Evolutionary conservation across 2,888 invertebrate species (phyloP).

Genomic region (Drosophila neonasuta): DNA sequence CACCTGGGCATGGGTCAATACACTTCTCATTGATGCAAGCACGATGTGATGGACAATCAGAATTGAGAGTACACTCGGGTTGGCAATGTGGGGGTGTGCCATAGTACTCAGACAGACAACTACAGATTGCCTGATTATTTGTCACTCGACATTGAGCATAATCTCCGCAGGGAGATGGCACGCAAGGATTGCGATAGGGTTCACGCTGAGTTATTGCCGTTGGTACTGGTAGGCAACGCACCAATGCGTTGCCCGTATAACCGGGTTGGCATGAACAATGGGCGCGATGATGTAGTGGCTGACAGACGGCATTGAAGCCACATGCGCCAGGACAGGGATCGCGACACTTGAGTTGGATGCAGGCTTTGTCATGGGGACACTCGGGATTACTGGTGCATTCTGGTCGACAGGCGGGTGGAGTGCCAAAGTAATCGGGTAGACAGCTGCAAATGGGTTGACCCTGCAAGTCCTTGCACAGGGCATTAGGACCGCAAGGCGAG

Average conservation of each 20-base stretch:
- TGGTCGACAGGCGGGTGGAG: slow-evolving; percentile 87
- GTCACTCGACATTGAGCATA: slow-evolving; percentile 86
- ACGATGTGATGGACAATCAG: slow-evolving; percentile 86
- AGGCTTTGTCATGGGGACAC: slow-evolving; percentile 84
- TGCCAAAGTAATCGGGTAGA: slow-evolving; percentile 85
- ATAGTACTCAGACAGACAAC: slow-evolving; percentile 85
- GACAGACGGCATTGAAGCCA: slow-evolving; percentile 85
- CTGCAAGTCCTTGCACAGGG: slow-evolving; percentile 86
- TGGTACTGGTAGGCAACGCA: slow-evolving; percentile 84
- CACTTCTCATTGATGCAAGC: slow-evolving; percentile 89
- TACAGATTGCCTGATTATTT: slow-evolving; percentile 85
- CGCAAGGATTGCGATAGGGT: slow-evolving; percentile 84
- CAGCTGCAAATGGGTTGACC: slow-evolving; percentile 86
- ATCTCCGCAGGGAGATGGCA: slow-evolving; percentile 87
- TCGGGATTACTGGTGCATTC: slow-evolving; percentile 86
- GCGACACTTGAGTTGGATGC: slow-evolving; percentile 85
- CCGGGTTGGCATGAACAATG: slow-evolving; percentile 85
- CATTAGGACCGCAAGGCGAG: slow-evolving; percentile 89
- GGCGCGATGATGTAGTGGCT: slow-evolving; percentile 84
- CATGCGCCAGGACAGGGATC: slow-evolving; percentile 86
- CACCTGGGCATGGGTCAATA: slow-evolving; percentile 88
- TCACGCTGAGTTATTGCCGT: slow-evolving; percentile 46
- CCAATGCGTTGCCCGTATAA: slow-evolving; percentile 88
- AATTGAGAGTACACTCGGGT: slow-evolving; percentile 87
- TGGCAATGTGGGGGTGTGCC: slow-evolving; percentile 88